Conservation (phyloP, 2,888 invertebrate species). For the Galerucella pusilla region DNA sequence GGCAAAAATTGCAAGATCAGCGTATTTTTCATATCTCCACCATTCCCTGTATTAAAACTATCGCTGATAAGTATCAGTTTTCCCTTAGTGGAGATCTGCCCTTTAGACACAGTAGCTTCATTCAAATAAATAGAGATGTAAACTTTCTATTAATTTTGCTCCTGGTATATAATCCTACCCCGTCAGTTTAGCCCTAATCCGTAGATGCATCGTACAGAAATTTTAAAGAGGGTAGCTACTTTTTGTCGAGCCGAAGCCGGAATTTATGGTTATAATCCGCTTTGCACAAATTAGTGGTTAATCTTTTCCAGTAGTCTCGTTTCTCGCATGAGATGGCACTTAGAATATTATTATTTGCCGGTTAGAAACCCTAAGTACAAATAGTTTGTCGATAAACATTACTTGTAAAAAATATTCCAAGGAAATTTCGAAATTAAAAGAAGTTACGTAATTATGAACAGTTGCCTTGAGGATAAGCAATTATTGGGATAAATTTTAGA, state of each 20-base stretch:
- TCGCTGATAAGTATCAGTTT: not conserved
- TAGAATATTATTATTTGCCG: conserved; percentile 45
- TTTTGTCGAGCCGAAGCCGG: conserved; percentile 47
- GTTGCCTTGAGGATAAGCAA: too few species aligned
- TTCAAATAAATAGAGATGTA: not conserved
- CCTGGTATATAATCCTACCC: conserved; percentile 1
- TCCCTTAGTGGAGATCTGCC: not conserved
- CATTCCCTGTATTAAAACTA: not conserved
- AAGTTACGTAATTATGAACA: too few species aligned
- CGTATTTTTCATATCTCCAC: too few species aligned
- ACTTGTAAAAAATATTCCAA: not conserved
- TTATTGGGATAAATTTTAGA: too few species aligned
- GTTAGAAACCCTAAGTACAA: not conserved
- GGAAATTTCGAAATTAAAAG: too few species aligned
- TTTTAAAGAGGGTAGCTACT: conserved; percentile 39
- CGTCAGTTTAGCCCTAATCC: conserved; percentile 11
- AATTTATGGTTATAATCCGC: conserved; percentile 57
- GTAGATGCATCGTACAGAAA: conserved; percentile 13
- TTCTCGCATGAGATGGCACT: conserved; percentile 58
- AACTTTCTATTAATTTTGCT: not conserved
- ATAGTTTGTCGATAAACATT: not conserved
- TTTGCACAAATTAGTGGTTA: conserved; percentile 60
- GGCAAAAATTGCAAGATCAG: too few species aligned
- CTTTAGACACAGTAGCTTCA: not conserved
- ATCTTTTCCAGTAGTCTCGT: conserved; percentile 57